Base-by-base conservation (phyloP, 2,888 invertebrate species). In the Corbicula japonica region DNA sequence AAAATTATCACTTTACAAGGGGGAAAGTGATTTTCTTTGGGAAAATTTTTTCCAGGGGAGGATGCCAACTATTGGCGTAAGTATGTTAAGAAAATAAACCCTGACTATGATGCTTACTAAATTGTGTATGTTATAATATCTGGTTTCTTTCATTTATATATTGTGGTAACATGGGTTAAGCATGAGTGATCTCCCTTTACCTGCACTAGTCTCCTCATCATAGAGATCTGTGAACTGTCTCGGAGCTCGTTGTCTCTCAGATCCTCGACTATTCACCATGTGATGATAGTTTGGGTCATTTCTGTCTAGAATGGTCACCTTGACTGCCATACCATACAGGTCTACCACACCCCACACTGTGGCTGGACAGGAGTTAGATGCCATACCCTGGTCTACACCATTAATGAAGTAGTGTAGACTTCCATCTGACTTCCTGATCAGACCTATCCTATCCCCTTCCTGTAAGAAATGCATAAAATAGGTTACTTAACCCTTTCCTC, bases 311-410 rank as follows among this genome's bases (percentile, higher is more conserved):
- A 93, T 92, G 46, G 92, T 91, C 38, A 92, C 92, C 83, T 93
- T 93, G 73, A 93, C 93, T 4, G 93, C 92, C 92, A 93, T 92
- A 28, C 93, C 98, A 91, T 98, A 98, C 1, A 98, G 95, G 94
- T 98, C 98, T 44, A 98, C 97, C 34, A 98, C 98, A 6, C 98
- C 98, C 98, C 98, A 98, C 2, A 98, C 96, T 52, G 96, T 95
- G 35, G 95, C 94, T 0, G 97, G 96, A 0, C 98, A 96, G 88
- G 96, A 95, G 38, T 96, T 96, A 0, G 97, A 96, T 0, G 98
- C 98, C 23, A 98, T 95, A 0, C 98, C 98, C 93, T 98, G 98
- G 84, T 93, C 93, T 46, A 91, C 87, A 0, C 98, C 98, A 89
- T 98, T 98, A 86, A 98, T 98, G 91, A 96, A 97, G 93, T 97